Conservation (phyloP, 2,113 vertebrate species). For the Okapia johnstoni region DNA sequence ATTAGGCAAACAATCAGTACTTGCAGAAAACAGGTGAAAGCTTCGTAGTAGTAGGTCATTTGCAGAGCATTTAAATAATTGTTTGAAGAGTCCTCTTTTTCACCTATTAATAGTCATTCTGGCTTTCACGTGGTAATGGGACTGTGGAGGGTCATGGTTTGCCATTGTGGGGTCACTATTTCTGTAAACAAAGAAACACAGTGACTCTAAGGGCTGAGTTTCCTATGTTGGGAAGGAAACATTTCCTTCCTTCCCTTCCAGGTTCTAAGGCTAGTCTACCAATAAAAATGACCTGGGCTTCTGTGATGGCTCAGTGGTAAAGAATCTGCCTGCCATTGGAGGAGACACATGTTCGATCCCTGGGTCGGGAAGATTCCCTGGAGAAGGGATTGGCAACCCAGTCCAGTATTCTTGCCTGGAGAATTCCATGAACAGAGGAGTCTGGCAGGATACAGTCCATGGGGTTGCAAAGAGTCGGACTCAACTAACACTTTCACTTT, state of each 20-base stretch:
- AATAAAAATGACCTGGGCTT: not conserved
- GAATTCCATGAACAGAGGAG: not conserved
- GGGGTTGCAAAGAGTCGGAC: not conserved
- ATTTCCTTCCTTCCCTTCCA: not conserved
- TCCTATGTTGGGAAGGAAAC: not conserved
- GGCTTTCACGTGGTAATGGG: fast-evolving
- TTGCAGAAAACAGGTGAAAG: too few species aligned
- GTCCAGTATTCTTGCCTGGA: not conserved
- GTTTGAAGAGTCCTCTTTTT: not conserved
- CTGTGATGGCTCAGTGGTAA: not conserved
- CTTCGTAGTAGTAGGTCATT: not conserved
- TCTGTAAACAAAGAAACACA: not conserved
- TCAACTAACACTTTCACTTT: not conserved
- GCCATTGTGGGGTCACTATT: too few species aligned
- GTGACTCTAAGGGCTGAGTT: not conserved
- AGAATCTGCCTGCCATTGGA: fast-evolving
- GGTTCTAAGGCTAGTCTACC: not conserved
- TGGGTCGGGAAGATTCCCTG: not conserved
- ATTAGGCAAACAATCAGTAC: not conserved
- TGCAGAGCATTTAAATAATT: too few species aligned
- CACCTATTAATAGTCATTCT: not conserved
- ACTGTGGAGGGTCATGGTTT: fast-evolving
- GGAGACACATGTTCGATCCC: not conserved
- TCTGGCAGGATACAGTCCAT: not conserved
- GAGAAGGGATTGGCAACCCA: not conserved